phyloP scores from a whole-genome alignment of 2,797 vertebrate genomes.

The Denticeps clupeoides region DNA sequence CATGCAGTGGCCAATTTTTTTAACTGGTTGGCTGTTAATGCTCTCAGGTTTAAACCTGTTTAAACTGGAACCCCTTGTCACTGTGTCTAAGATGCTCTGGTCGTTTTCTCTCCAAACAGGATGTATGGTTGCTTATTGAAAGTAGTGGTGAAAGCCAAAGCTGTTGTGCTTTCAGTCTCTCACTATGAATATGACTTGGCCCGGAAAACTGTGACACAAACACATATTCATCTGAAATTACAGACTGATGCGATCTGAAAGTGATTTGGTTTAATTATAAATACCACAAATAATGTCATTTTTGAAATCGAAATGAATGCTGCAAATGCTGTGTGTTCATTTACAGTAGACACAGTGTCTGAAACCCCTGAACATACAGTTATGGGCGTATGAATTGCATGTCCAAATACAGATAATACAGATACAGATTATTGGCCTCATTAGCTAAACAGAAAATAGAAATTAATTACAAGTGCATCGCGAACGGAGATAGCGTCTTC shows the following conservation, averaged over 20 bases:
- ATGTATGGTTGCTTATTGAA: slow-evolving; percentile 58
- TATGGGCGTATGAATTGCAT: too few species aligned
- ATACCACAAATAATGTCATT: too few species aligned
- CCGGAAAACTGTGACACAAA: slow-evolving; percentile 34
- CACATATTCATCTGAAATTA: slow-evolving; percentile 24
- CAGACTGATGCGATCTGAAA: slow-evolving; percentile 22
- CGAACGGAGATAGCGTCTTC: neutral
- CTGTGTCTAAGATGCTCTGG: neutral
- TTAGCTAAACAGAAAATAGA: neutral
- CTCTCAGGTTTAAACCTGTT: too few species aligned
- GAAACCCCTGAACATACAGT: too few species aligned
- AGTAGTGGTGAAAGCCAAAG: slow-evolving; percentile 52
- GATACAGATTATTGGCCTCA: neutral
- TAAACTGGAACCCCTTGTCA: neutral
- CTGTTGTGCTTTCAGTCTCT: slow-evolving; percentile 47
- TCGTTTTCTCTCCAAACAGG: slow-evolving; percentile 57
- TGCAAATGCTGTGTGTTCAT: too few species aligned
- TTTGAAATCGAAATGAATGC: too few species aligned
- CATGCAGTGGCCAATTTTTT: too few species aligned
- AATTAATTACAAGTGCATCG: slow-evolving; percentile 9
- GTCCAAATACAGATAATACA: too few species aligned
- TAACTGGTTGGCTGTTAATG: neutral
- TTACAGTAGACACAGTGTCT: too few species aligned
- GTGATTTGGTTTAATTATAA: too few species aligned
- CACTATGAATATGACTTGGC: slow-evolving; percentile 47